Evolutionary conservation across 37 sponge, comb jelly and placozoan species (phyloP).

Genomic region (Cladorhizidae sp.): DNA sequence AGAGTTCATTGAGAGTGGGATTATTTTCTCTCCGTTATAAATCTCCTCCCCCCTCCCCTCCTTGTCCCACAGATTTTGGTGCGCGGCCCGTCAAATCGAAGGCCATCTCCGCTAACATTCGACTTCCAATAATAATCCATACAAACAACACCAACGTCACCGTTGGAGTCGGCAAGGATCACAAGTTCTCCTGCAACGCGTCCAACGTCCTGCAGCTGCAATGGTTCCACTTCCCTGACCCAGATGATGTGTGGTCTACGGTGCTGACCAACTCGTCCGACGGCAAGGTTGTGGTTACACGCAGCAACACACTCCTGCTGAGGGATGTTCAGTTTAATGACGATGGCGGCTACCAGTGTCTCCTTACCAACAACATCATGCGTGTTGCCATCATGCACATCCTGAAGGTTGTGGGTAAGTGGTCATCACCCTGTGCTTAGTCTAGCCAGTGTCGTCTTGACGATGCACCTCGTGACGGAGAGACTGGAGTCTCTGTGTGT

Average conservation of each 20-base stretch:
- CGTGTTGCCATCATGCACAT: not conserved
- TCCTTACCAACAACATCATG: not conserved
- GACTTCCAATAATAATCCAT: not conserved
- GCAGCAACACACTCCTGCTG: not conserved
- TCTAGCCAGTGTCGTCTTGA: too few species aligned
- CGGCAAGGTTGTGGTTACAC: not conserved
- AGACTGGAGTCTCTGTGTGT: too few species aligned
- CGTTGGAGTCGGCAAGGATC: not conserved
- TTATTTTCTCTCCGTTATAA: too few species aligned
- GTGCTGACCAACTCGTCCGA: not conserved
- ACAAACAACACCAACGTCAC: not conserved
- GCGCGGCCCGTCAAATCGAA: too few species aligned
- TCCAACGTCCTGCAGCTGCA: not conserved
- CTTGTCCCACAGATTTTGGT: too few species aligned
- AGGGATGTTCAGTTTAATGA: not conserved
- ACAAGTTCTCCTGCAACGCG: not conserved
- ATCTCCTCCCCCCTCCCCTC: too few species aligned
- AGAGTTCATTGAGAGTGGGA: too few species aligned
- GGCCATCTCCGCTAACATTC: not conserved
- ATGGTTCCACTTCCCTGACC: not conserved
- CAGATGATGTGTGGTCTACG: not conserved
- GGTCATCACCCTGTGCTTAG: too few species aligned
- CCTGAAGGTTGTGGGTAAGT: conserved; percentile 1
- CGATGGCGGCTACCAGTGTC: not conserved
- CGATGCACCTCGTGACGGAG: too few species aligned